Evolutionary conservation across 2,113 vertebrate genomes (phyloP).

Genomic region (Boleophthalmus pectinirostris): DNA sequence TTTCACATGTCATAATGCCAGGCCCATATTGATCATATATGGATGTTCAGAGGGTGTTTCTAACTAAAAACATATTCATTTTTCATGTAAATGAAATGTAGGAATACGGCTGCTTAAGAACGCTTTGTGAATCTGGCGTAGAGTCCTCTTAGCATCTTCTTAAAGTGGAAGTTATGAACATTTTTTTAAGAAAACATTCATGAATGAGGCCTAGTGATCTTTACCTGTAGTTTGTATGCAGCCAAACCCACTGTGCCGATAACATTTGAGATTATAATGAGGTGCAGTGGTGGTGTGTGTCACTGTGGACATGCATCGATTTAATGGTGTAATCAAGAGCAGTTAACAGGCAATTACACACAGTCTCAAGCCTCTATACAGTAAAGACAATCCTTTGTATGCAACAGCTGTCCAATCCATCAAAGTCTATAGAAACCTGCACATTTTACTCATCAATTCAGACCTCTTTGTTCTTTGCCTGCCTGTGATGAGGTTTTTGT

Average conservation of each 20-base stretch:
- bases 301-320: slow-evolving; percentile 8
- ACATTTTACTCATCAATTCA: slow-evolving; percentile 46
- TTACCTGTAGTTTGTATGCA: background rate
- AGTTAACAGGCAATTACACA: slow-evolving; percentile 21
- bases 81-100: too few relatives aligned
- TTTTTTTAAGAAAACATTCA: too few relatives aligned
- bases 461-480: slow-evolving; percentile 19
- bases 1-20: too few relatives aligned
- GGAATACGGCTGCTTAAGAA: too few relatives aligned
- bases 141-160: too few relatives aligned
- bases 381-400: slow-evolving; percentile 1
- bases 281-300: slow-evolving; percentile 1
- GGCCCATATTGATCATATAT: too few relatives aligned
- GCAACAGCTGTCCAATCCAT: slow-evolving; percentile 23
- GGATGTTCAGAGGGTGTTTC: too few relatives aligned
- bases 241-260: background rate
- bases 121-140: too few relatives aligned
- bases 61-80: too few relatives aligned
- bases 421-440: slow-evolving; percentile 23
- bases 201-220: too few relatives aligned
- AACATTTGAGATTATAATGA: background rate
- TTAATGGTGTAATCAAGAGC: background rate
- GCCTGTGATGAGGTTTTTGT: slow-evolving; percentile 26
- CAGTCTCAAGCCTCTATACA: slow-evolving; percentile 13
- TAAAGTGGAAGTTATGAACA: too few relatives aligned